Base-by-base conservation (phyloP, 2,888 invertebrate genomes). In the Eumacrocentrus americanus region DNA sequence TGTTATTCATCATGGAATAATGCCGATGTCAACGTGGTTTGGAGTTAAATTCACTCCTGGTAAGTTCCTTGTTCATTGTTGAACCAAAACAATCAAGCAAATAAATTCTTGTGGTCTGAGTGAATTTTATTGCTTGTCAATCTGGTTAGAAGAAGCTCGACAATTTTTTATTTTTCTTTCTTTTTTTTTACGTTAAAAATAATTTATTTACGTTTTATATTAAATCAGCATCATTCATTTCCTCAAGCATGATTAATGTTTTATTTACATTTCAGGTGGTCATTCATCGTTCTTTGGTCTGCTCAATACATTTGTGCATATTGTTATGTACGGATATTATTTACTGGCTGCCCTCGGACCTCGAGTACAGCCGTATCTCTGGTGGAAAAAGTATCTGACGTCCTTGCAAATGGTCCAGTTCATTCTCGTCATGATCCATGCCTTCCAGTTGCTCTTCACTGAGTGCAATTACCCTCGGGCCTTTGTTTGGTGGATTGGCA, bases 321-420 rank as follows among this genome's bases (percentile, higher is more conserved):
- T 96, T 68, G 83, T 96, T 60, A 97, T 97, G 97, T 97, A 97
- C 83, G 86, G 90, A 0, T 97, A 97, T 81, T 95, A 95, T 73
- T 82, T 96, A 78, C 81, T 96, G 71, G 91, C 96, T 1, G 96
- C 95, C 0, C 84, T 96, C 67, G 97, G 97, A 18, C 95, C 95
- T 0, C 84, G 86, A 62, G 86, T 94, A 63, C 92, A 93, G 80
- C 90, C 90, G 73, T 96, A 90, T 80, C 85, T 96, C 56, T 96
- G 95, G 95, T 96, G 96, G 95, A 96, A 96, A 85, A 93, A 91
- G 76, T 95, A 96, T 80, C 85, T 97, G 75, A 96, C 96, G 7
- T 86, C 89, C 6, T 82, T 96, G 70, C 96, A 97, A 83, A 95
- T 97, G 90, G 88, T 91, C 18, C 96, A 97, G 82, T 97, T 97